Conservation (phyloP, 53 echinoderm and acorn worm species). For the Paelopatides confundens region DNA sequence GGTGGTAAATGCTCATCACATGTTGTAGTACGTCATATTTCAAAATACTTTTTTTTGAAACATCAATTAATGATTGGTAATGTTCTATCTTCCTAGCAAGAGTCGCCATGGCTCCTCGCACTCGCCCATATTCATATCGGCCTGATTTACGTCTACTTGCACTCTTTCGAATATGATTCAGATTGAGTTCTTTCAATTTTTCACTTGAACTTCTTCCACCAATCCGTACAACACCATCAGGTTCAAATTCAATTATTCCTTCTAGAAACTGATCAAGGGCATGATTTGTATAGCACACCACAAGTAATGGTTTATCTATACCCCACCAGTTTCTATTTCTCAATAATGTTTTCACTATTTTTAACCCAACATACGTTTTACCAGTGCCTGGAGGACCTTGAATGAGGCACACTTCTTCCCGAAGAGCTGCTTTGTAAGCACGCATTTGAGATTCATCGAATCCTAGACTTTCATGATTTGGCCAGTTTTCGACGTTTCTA, state of each 20-base stretch:
- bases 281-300: constrained; percentile 88
- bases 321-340: constrained; percentile 23
- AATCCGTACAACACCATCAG: constrained; percentile 71
- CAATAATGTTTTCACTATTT: constrained; percentile 73
- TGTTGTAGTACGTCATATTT: constrained; percentile 44
- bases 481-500: constrained; percentile 62
- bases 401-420: constrained; percentile 74
- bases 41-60: constrained; percentile 58
- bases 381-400: constrained; percentile 93
- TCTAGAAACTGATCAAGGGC: constrained; percentile 95
- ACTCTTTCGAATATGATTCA: constrained; percentile 58
- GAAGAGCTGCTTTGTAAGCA: constrained; percentile 77
- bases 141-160: background rate
- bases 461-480: constrained; percentile 32
- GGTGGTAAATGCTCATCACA: constrained; percentile 37
- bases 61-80: constrained; percentile 39
- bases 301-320: constrained; percentile 60
- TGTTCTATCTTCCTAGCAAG: constrained; percentile 42
- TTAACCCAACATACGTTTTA: constrained; percentile 84
- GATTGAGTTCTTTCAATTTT: constrained; percentile 67
- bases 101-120: constrained; percentile 19
- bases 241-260: constrained; percentile 69
- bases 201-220: constrained; percentile 88
- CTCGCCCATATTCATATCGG: constrained; percentile 20
- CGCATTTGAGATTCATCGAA: constrained; percentile 77